These are phyloP conservation scores for Pollenia amentaria DNA, from an alignment of 2,888 invertebrate genomes.

Conservation along the genomic window DNA sequence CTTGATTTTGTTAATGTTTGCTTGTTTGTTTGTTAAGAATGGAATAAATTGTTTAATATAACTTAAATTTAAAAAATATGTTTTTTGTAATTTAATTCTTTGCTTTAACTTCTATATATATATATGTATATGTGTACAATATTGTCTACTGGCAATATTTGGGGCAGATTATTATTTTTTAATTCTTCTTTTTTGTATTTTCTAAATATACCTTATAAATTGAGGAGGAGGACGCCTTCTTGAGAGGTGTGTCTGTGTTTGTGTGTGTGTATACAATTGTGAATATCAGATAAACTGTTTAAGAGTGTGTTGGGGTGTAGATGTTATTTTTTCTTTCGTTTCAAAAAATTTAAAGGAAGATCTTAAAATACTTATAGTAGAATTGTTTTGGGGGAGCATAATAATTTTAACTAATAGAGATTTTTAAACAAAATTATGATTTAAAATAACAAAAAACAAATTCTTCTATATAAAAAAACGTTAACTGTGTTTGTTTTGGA, in stretches of 20 bases:
- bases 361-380: constrained; percentile 69
- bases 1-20: constrained; percentile 13
- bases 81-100: constrained; percentile 28
- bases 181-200: constrained; percentile 34
- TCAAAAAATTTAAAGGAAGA: constrained; percentile 71
- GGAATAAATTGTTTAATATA: constrained; percentile 59
- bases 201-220: constrained; percentile 47
- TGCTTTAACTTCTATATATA: constrained; percentile 47
- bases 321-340: constrained; percentile 71
- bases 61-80: constrained; percentile 65
- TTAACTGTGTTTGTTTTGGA: constrained; percentile 73
- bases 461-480: constrained; percentile 74
- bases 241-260: constrained; percentile 71
- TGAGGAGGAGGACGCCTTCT: constrained; percentile 68
- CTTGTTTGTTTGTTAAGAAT: constrained; percentile 51
- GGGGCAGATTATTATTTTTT: constrained; percentile 59
- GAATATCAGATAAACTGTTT: constrained; percentile 53
- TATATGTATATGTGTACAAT: constrained; percentile 71
- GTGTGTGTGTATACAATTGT: constrained; percentile 62
- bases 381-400: constrained; percentile 48
- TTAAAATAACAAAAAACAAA: constrained; percentile 72
- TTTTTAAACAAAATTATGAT: constrained; percentile 74
- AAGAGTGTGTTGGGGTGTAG: background rate
- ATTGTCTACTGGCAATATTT: constrained; percentile 73
- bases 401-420: constrained; percentile 72